These are phyloP conservation scores for Falco columbarius DNA, from an alignment of 2,797 vertebrate species.

Conservation along the genomic window DNA sequence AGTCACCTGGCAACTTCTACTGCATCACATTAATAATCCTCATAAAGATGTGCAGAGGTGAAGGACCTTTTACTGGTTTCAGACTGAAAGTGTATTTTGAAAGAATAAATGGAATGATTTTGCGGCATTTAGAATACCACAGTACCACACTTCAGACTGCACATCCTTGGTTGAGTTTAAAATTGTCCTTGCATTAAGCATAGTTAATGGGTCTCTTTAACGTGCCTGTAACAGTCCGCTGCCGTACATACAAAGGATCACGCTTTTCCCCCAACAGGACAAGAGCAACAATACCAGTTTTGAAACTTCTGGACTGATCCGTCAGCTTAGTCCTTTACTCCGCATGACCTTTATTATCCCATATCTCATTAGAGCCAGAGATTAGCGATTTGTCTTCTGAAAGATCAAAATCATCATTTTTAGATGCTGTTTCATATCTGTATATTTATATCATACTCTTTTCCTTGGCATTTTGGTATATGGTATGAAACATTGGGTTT, in stretches of 20 bases:
- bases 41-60: constrained; percentile 8
- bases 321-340: neutral
- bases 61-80: neutral
- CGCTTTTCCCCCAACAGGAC: neutral
- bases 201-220: neutral
- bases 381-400: constrained; percentile 40
- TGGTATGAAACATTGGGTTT: neutral
- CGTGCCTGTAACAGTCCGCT: neutral
- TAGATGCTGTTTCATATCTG: constrained; percentile 18
- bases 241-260: neutral
- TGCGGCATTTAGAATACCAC: constrained; percentile 1
- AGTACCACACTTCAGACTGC: neutral
- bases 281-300: neutral
- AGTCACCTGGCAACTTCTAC: constrained; percentile 37
- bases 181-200: constrained; percentile 31
- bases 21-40: constrained; percentile 28
- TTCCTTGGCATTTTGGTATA: constrained; percentile 19
- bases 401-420: constrained; percentile 55
- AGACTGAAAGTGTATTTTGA: constrained; percentile 6
- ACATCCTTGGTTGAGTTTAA: constrained; percentile 14
- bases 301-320: constrained; percentile 1
- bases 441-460: constrained; percentile 32
- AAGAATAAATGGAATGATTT: constrained; percentile 4
- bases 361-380: constrained; percentile 29
- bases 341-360: constrained; percentile 39